Evolutionary conservation across 2,888 invertebrate species (phyloP), one percentile per base, ranked within the genome.

Genomic region (Onchidella celtica): DNA sequence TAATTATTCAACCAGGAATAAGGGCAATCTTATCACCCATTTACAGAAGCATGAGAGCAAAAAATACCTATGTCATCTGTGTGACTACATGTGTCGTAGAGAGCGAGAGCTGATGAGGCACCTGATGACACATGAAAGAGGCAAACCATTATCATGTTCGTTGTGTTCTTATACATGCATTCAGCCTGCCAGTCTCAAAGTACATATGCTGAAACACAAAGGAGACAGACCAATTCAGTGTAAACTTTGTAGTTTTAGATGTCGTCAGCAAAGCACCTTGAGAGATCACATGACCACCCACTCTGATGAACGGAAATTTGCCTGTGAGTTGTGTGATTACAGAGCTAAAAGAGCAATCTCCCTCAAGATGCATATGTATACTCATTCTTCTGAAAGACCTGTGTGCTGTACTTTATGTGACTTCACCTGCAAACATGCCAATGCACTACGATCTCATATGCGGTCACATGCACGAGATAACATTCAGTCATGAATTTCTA

Each of bases 131-230:
- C 75, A 75, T 47, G 47, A 34, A 9, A 29, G 21, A 0, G 17
- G 27, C 3, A 75, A 75, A 29, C 75, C 65, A 1, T 24, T 75
- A 1, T 75, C 75, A 87, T 97, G 97, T 90, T 95, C 95, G 69
- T 95, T 95, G 89, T 97, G 97, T 90, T 94, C 95, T 0, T 97
- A 97, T 92, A 95, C 95, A 11, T 95, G 96, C 87, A 97, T 97
- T 86, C 91, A 92, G 92, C 96, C 97, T 78, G 96, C 96, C 4
- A 95, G 96, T 0, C 96, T 96, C 92, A 96, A 97, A 92, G 94
- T 95, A 27, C 97, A 97, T 91, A 94, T 97, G 90, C 95, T 75
- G 29, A 75, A 65, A 47, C 75, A 75, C 40, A 63, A 21, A n/a
- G 75, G 75, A 75, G 75, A 75, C n/a, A 75, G 65, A 11, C 75